A percentile compares a stretch with the other conserved stretches of the same genome.
These are phyloP conservation scores for Glyptemys insculpta DNA, from an alignment of 2,797 vertebrate species.

Conservation along the genomic window DNA sequence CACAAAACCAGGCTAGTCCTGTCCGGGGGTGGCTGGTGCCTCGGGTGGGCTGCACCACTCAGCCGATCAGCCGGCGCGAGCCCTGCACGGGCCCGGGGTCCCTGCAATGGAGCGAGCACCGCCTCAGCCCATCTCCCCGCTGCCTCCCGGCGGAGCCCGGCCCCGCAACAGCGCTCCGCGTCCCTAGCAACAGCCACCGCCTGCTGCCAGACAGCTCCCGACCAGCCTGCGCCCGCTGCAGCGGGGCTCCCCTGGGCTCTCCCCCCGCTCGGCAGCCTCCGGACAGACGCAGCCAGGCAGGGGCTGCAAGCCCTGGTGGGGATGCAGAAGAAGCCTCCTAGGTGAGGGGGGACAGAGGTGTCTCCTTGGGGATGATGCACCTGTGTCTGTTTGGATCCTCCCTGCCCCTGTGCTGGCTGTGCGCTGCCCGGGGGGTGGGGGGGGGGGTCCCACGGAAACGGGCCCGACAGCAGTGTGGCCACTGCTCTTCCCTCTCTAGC, in stretches of 20 bases:
- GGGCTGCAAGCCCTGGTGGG: not conserved
- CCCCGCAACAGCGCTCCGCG: slow-evolving; percentile 47
- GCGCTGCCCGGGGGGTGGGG: no score
- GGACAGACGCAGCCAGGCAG: not conserved
- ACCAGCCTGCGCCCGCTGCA: not conserved
- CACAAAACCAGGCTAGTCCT: no score
- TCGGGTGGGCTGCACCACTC: no score
- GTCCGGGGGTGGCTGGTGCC: not conserved
- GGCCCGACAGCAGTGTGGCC: no score
- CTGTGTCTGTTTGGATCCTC: no score
- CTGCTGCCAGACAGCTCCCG: not conserved
- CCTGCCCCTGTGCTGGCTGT: no score
- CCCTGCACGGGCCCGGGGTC: no score
- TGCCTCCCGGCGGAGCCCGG: not conserved
- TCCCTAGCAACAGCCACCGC: slow-evolving; percentile 49
- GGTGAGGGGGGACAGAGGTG: not conserved
- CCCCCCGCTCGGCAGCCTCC: not conserved
- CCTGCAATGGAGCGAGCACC: no score
- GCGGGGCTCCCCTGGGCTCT: not conserved
- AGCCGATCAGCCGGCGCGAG: no score
- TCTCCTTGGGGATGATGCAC: not conserved
- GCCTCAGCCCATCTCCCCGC: not conserved
- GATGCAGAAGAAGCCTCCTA: not conserved
- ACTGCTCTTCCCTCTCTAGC: no score
- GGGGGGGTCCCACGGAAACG: no score